Conservation (phyloP, 1,140 invertebrate species). For the Thaumetopoea pityocampa region DNA sequence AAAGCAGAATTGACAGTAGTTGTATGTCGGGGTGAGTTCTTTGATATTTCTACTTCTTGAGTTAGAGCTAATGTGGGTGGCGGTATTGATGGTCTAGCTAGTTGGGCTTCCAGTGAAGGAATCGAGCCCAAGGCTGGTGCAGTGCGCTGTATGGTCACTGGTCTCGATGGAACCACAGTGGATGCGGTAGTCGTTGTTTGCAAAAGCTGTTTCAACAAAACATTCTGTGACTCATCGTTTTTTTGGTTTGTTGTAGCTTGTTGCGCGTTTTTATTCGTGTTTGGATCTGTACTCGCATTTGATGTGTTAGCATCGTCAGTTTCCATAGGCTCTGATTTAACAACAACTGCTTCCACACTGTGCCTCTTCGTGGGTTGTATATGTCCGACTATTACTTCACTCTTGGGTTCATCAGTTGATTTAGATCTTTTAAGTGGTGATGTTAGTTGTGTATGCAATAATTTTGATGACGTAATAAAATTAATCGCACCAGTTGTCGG, state of each 20-base stretch:
- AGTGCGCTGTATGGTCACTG: constrained; percentile 72
- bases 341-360: constrained; percentile 71
- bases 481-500: constrained; percentile 48
- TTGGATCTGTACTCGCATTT: constrained; percentile 24
- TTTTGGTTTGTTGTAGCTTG: constrained; percentile 55
- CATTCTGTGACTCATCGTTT: constrained; percentile 90
- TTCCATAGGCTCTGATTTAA: constrained; percentile 74
- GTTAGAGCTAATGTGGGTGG: constrained; percentile 70
- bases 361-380: constrained; percentile 69
- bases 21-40: constrained; percentile 70
- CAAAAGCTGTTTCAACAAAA: constrained; percentile 91
- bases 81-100: constrained; percentile 83
- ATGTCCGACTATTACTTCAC: constrained; percentile 65
- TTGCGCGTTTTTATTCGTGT: constrained; percentile 36
- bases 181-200: constrained; percentile 85
- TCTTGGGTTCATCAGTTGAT: constrained; percentile 74
- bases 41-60: constrained; percentile 75
- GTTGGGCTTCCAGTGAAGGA: constrained; percentile 83
- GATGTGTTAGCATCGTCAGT: constrained; percentile 52
- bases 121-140: constrained; percentile 81
- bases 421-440: constrained; percentile 74
- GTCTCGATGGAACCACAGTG: constrained; percentile 65
- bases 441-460: constrained; percentile 77
- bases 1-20: constrained; percentile 59
- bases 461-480: constrained; percentile 69